Percentiles rank a stretch among this genome's conserved stretches.
phyloP scores from a whole-genome alignment of 2,797 vertebrate species.

The Nothura maculosa region DNA sequence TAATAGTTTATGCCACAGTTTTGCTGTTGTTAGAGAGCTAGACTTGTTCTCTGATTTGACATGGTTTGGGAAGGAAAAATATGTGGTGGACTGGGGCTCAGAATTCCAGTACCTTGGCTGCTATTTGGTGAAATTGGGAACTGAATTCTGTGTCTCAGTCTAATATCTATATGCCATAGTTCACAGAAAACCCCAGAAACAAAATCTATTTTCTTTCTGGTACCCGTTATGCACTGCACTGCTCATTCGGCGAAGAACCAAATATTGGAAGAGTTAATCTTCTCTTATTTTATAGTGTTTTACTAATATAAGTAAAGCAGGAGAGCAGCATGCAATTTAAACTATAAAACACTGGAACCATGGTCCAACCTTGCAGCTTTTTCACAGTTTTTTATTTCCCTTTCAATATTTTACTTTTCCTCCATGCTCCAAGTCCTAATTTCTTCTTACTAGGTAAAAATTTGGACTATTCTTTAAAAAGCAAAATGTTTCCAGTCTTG shows the following conservation, averaged over 20 bases:
- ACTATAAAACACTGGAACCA: not conserved
- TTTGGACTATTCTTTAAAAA: not conserved
- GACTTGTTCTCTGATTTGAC: not conserved
- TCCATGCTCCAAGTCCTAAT: not conserved
- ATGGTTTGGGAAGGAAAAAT: not conserved
- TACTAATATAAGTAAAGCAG: not conserved
- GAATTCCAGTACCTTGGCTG: not conserved
- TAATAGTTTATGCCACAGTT: not conserved
- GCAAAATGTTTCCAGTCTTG: not conserved
- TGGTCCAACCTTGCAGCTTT: not conserved
- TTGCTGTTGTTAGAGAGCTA: not conserved
- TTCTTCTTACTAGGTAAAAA: not conserved
- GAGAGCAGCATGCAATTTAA: not conserved
- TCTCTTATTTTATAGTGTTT: not conserved
- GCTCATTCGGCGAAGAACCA: not conserved
- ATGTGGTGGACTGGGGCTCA: not conserved
- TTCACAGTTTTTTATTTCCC: not conserved
- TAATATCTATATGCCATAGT: not conserved
- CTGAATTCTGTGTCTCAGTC: not conserved
- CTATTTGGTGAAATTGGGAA: not conserved
- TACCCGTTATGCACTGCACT: not conserved
- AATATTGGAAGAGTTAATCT: not conserved
- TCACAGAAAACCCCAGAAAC: not conserved
- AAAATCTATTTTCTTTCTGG: not conserved
- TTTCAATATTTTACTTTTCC: not conserved